Evolutionary conservation across 1,140 invertebrate genomes (phyloP).

Genomic region (Philopotamus ludificatus): DNA sequence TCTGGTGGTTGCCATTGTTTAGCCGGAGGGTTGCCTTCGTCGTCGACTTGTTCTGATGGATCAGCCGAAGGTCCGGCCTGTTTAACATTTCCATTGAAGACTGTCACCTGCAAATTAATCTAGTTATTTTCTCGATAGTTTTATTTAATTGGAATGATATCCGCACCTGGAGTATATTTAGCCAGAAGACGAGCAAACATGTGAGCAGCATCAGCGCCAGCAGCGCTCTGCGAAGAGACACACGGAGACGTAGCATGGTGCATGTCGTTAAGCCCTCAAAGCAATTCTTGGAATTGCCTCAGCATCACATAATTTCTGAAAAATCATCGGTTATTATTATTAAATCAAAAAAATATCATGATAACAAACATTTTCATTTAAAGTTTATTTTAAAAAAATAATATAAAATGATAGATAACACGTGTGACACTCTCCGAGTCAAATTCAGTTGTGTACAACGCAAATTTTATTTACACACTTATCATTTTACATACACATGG

Average conservation of each 20-base stretch:
- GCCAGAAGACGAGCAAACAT: constrained; percentile 45
- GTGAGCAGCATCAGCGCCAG: constrained; percentile 48
- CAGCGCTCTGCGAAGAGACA: constrained; percentile 49
- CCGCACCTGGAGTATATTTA: constrained; percentile 37
- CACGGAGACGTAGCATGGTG: constrained; percentile 50
- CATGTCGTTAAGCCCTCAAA: constrained; percentile 33
- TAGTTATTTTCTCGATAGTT: too few species aligned
- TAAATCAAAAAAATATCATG: too few species aligned
- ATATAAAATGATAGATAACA: too few species aligned
- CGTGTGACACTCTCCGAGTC: not conserved
- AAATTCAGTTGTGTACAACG: too few species aligned
- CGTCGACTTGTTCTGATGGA: constrained; percentile 1
- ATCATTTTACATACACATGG: too few species aligned
- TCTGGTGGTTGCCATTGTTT: too few species aligned
- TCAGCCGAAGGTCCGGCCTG: constrained; percentile 15
- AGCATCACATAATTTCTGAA: too few species aligned
- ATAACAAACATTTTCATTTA: too few species aligned
- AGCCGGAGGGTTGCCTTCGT: constrained; percentile 5
- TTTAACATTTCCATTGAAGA: constrained; percentile 32
- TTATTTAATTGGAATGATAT: not conserved
- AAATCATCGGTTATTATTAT: too few species aligned
- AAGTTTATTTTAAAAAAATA: too few species aligned
- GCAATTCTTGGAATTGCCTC: not conserved
- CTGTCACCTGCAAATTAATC: too few species aligned
- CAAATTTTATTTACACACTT: too few species aligned